Conservation (phyloP, 2,113 vertebrate genomes). For the Pycnonotus jocosus region DNA sequence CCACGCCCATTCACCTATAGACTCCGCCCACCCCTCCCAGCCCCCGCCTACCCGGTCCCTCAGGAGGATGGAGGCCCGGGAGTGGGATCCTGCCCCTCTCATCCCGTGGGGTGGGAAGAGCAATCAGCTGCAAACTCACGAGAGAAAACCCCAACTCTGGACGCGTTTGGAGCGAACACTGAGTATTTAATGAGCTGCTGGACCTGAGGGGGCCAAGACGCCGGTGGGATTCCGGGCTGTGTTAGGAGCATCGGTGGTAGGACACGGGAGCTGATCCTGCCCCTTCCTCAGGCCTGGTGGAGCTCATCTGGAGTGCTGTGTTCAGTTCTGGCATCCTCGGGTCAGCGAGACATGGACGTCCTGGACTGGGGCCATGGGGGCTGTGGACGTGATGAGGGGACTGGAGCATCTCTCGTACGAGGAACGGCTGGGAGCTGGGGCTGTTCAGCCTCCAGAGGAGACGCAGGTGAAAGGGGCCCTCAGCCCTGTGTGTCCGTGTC, state of each 20-base stretch:
- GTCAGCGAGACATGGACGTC: background rate
- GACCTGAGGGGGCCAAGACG: background rate
- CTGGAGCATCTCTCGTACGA: background rate
- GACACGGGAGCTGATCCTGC: background rate
- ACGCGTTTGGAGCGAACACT: background rate
- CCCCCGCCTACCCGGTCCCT: background rate
- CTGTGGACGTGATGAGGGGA: background rate
- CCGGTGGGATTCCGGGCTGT: background rate
- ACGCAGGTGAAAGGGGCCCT: background rate
- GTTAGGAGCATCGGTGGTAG: background rate
- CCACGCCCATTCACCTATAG: fast-evolving
- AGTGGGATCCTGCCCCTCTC: no score
- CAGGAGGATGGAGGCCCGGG: fast-evolving
- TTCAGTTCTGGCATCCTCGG: background rate
- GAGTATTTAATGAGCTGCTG: background rate
- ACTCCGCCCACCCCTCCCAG: fast-evolving
- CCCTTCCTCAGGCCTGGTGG: background rate
- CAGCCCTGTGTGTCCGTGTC: background rate
- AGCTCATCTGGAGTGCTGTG: background rate
- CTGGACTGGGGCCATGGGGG: background rate
- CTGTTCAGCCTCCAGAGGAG: background rate
- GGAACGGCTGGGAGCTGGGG: background rate
- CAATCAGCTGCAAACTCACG: no score
- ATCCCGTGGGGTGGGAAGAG: no score
- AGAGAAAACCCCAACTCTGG: background rate